Percentiles rank a stretch among this genome's conserved stretches.
These are phyloP conservation scores for Hirtodrosophila histrioides DNA, from an alignment of 2,888 invertebrate genomes.

Conservation along the genomic window DNA sequence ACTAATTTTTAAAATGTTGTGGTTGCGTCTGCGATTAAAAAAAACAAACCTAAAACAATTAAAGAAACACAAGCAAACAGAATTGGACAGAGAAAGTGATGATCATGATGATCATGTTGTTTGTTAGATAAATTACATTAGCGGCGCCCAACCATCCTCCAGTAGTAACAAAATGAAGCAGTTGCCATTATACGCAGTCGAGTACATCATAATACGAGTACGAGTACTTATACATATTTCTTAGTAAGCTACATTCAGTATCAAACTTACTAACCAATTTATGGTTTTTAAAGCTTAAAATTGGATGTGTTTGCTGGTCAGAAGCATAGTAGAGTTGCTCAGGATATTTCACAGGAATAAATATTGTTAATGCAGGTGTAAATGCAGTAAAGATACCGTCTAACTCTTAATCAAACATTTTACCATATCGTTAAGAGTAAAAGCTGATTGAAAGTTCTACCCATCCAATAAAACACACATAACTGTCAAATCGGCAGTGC, in stretches of 20 bases:
- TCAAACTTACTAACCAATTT: too few relatives aligned
- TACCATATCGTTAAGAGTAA: slow-evolving; percentile 28
- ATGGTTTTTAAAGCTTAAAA: too few relatives aligned
- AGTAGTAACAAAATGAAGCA: slow-evolving; percentile 13
- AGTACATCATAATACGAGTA: slow-evolving; percentile 31
- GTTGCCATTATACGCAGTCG: slow-evolving; percentile 39
- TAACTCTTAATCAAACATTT: too few relatives aligned
- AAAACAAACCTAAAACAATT: slow-evolving; percentile 62
- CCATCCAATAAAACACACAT: not conserved
- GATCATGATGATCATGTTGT: slow-evolving; percentile 61
- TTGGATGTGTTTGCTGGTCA: too few relatives aligned
- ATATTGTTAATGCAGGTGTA: too few relatives aligned
- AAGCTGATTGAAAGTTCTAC: slow-evolving; percentile 41
- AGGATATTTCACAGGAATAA: too few relatives aligned
- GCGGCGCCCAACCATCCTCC: slow-evolving; percentile 24
- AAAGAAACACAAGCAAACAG: slow-evolving; percentile 52
- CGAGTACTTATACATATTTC: too few relatives aligned
- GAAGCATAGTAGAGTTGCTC: too few relatives aligned
- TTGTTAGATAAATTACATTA: slow-evolving; percentile 65
- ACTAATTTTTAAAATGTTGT: slow-evolving; percentile 71
- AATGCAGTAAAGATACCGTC: too few relatives aligned
- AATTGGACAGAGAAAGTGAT: slow-evolving; percentile 76
- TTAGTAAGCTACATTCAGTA: too few relatives aligned
- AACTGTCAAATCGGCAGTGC: slow-evolving; percentile 21
- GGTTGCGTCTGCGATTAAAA: slow-evolving; percentile 50